Base-by-base conservation (phyloP, 2,113 vertebrate genomes). In the Colinus virginianus region DNA sequence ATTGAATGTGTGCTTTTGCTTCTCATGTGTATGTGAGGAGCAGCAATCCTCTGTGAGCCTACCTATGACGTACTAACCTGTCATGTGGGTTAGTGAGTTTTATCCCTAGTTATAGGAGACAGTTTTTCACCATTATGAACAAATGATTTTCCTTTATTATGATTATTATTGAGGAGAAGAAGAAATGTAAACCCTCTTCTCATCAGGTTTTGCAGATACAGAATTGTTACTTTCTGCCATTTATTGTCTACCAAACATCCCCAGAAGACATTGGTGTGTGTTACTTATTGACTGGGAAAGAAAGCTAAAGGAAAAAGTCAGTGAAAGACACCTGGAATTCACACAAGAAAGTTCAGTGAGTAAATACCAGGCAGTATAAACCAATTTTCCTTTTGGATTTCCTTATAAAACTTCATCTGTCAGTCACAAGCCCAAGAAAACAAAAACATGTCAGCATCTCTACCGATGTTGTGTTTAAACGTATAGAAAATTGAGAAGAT, bases 331-430 rank as follows among this genome's bases (percentile, higher is more conserved):
- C 6, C 4, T 62, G 13, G 2, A 42, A 55, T 71, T 8, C 21
- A 8, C 9, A 56, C 17, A 25, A 56, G 49, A 75, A 62, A 3
- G 4, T 1, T 1, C 0, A 0, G 10, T 40, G 17, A 18, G 19
- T 9, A 49, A 46, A 36, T 0, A 4, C 5, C 6, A 38, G 3
- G 3, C 18, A 34, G 1, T 30, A 66, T 30, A 36, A 45, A 78
- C 30, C 12, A 40, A 1, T 30, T 72, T 86, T 86, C 20, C 20
- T 88, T 34, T 34, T 19, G 28, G 25, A 72, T 2, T 3, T 49
- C 3, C 32, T 55, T 76, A 36, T 17, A 6, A 45, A 53, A 72
- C 8, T 56, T 70, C 1, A 0, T 15, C 26, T 2, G 1, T 5
- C 15, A 58, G 14, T 34, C n/a, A 17, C 23, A 58, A 34, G 20